phyloP scores from a whole-genome alignment of 2,113 vertebrate species.

The Tretioscincus oriximinensis region DNA sequence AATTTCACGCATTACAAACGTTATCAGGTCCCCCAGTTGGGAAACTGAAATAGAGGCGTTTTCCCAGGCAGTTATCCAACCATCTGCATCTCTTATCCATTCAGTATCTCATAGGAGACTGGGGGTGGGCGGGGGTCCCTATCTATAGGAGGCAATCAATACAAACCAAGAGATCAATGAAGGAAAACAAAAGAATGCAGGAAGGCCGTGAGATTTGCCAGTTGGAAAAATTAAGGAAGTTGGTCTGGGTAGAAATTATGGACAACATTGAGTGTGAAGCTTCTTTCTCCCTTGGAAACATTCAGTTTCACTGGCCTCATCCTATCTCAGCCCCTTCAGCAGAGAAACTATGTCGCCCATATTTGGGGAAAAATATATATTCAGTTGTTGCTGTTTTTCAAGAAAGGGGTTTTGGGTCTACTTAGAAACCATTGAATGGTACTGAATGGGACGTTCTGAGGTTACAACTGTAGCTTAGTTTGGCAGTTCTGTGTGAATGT shows the following conservation, averaged over 20 bases:
- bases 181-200: background rate
- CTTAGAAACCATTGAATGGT: background rate
- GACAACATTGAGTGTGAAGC: background rate
- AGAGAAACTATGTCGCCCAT: background rate
- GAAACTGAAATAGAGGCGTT: too few species aligned
- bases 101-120: background rate
- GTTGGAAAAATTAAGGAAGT: too few species aligned
- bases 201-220: background rate
- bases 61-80: too few species aligned
- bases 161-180: background rate
- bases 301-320: background rate
- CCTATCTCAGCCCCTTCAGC: too few species aligned
- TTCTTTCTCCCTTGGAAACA: background rate
- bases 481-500: too few species aligned
- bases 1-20: background rate
- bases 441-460: background rate
- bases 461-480: background rate
- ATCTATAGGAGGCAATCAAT: conserved; percentile 26
- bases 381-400: background rate
- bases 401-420: background rate
- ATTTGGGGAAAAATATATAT: too few species aligned
- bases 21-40: background rate
- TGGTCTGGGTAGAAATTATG: too few species aligned
- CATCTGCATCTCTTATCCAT: too few species aligned
- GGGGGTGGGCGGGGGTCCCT: background rate